Evolutionary conservation across 2,113 vertebrate genomes (phyloP), one percentile per base, ranked within the genome.

Genomic region (Uropsilus gracilis): DNA sequence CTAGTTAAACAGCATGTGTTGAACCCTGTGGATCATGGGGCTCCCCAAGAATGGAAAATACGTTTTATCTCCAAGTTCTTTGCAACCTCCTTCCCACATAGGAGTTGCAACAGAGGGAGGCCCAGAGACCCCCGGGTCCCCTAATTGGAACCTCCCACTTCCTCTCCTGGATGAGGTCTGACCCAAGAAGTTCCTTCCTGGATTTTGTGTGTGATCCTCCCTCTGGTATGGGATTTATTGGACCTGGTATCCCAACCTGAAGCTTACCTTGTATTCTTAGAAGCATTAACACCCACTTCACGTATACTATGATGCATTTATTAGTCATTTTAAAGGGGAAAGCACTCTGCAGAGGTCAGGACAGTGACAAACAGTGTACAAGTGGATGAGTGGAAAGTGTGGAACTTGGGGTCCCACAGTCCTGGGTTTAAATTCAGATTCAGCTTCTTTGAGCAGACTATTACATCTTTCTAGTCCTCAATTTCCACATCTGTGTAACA

Each of bases 401-500:
- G 48, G 7, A 69, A 63, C 8, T 10, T 42, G 37, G 48, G 72
- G 39, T 77, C 44, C 55, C 42, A 42, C 12, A 22, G 46, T 18
- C 20, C 37, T 32, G n/a, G 32, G 20, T 76, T 94, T 57, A 34
- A 87, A 59, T 55, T 13, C 6, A 77, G 46, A 8, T 14, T 81
- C 69, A 75, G 42, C 16, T 30, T 71, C 24, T 66, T 50, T 72
- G 48, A 34, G 46, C 1, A 75, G n/a, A 66, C 55, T 68, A 86
- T 72, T 71, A n/a, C 42, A 91, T 69, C 32, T 57, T 12, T 18
- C 18, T 7, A 26, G 86, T 16, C 16, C 8, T 77, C 44, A 28
- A 32, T 81, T 95, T 95, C 32, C 24, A 91, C 34, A 44, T 42
- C 82, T 94, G 37, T 59, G 75, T 77, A 55, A 32, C 16, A 61